Percentiles rank a stretch among this genome's conserved stretches.
Conservation (phyloP, 1,140 invertebrate species). For the Bactericera cockerelli region DNA sequence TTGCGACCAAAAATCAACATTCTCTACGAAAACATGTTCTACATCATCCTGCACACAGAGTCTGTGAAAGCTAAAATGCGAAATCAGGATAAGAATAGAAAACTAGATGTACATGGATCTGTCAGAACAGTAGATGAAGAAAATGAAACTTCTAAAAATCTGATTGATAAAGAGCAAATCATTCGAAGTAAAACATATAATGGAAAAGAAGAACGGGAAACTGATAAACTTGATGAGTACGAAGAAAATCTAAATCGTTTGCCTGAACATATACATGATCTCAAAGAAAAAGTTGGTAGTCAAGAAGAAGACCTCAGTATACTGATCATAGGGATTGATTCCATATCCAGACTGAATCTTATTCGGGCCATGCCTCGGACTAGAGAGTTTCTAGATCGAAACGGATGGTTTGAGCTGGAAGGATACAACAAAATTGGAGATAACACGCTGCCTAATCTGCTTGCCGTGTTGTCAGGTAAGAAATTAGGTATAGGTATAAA, state of each 20-base stretch:
- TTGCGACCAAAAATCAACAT: slow-evolving; percentile 1
- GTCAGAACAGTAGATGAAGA: too few species aligned
- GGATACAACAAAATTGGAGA: slow-evolving; percentile 32
- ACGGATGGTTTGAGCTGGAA: slow-evolving; percentile 26
- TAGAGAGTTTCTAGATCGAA: slow-evolving; percentile 30
- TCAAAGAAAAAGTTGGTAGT: neutral
- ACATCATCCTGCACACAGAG: neutral
- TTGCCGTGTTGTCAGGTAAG: slow-evolving; percentile 28
- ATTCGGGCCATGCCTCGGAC: slow-evolving; percentile 37
- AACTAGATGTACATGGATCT: too few species aligned
- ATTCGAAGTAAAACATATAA: too few species aligned
- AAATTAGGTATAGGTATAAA: too few species aligned
- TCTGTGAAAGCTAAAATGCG: neutral
- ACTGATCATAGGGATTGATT: slow-evolving; percentile 34
- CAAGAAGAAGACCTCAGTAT: slow-evolving; percentile 18
- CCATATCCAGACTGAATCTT: slow-evolving; percentile 40
- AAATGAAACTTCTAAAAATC: too few species aligned
- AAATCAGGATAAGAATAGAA: neutral
- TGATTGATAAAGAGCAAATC: too few species aligned
- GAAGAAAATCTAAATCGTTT: too few species aligned
- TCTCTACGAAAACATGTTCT: slow-evolving; percentile 24
- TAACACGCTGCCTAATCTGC: slow-evolving; percentile 33
- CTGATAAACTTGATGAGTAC: too few species aligned
- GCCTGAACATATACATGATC: slow-evolving; percentile 24
- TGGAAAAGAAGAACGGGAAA: too few species aligned